Base-by-base conservation (phyloP, 1,140 invertebrate genomes). In the Monochamus saltuarius region DNA sequence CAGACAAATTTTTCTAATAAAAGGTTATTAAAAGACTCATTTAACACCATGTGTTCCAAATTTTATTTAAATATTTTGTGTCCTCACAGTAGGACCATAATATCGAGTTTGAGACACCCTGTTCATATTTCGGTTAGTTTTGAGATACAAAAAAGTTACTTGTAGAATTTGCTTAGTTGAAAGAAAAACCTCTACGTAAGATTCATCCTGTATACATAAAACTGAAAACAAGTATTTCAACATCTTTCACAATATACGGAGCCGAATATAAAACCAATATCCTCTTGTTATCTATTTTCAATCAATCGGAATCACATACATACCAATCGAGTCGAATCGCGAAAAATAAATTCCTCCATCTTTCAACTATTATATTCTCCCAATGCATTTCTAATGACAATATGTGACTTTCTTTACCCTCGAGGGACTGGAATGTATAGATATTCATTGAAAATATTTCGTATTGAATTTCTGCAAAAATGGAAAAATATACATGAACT, bases 401-500 rank as follows among this genome's bases (percentile, higher is more conserved):
- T 47, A 52, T 46, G 47, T 59, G 52, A 59, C 57, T 59, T 52
- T 52, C n/a, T 22, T 34, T 59, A 50, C 57, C 57, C 45, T 38
- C 36, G 19, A 51, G 57, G 57, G 47, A 59, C 51, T 50, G 52
- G 22, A 59, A 59, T 59, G 52, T 59, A 59, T 59, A 29, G 22
- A 29, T 59, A 59, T 59, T 59, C 57, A 59, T 59, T 59, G 57
- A 34, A 59, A 59, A 59, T 59, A 59, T 51, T 59, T 59, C 57
- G 46, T 50, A 59, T 59, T 52, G 46, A 59, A 59, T 59, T 59
- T 59, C 49, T 22, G 29, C 49, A 59, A 59, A 59, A 59, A 59
- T 59, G 47, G 57, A 59, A 59, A 46, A 59, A 59, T 50, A 59
- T 37, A 59, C 22, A 29, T 42, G 16, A 42, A 42, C 39, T 42